Evolutionary conservation across 2,113 vertebrate species (phyloP), one percentile per base, ranked within the genome.

Genomic region (Pipra filicauda): DNA sequence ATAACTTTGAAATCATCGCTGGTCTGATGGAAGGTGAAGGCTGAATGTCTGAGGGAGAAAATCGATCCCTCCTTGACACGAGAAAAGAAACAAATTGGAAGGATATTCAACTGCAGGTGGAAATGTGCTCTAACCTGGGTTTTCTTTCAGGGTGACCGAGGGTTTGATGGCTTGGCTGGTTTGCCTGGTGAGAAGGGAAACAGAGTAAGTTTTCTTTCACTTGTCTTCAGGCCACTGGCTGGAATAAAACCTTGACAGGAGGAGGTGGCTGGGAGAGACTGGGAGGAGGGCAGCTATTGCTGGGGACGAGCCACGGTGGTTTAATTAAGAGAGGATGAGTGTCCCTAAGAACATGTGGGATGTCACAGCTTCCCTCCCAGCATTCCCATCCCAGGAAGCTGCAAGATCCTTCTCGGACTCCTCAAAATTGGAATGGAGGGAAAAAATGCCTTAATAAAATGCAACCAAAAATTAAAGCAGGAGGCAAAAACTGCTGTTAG

Each of bases 171-270:
- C 39, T 97, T 99, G 82, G 98, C 99, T 59, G 99, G 99, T 84
- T 97, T 99, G 84, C 99, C 99, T 6, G 99, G 99, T 16, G 99
- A 99, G 98, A 99, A 99, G 85, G 99, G 99, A 76, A 99, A 99
- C 81, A 98, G 99, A 95, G 99, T 99, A 76, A 98, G 99, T 96
- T 46, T 2, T 12, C 11, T 35, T 33, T 39, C 22, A 0, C 16
- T 67, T 67, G 39, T 54, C 43, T 27, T 14, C 2, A 21, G 55
- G 6, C 3, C 27, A 8, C 5, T 0, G 7, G 37, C 43, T 54
- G 54, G 9, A 24, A 8, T 21, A 44, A 37, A n/a, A 9, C 19
- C 20, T 39, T 22, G 58, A 54, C 21, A 70, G 71, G 54, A 57
- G 87, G 84, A 64, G 65, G 14, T 27, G 43, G 3, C 22, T 46